Conservation (phyloP, 2,797 vertebrate species). For the Spinibarbus caldwelli region DNA sequence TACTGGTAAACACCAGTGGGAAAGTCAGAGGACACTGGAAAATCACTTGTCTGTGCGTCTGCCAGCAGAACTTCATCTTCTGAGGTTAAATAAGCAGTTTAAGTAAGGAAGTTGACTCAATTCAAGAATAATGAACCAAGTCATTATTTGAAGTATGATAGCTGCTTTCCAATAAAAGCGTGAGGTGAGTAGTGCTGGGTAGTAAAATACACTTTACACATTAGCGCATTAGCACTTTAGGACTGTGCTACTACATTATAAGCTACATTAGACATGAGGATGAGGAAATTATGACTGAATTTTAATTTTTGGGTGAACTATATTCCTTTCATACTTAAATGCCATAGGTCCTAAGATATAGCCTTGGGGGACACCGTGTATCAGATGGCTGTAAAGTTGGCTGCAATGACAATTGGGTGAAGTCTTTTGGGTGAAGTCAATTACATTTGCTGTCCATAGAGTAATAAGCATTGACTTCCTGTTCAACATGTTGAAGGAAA, state of each 20-base stretch:
- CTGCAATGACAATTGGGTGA: background rate
- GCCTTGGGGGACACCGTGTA: background rate
- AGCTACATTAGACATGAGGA: background rate
- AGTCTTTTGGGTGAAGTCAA: too few relatives aligned
- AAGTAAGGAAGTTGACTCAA: slow-evolving; percentile 36
- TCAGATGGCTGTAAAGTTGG: background rate
- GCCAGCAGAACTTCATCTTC: slow-evolving; percentile 25
- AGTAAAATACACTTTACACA: background rate
- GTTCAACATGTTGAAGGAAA: background rate
- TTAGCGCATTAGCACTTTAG: background rate
- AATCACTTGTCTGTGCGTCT: slow-evolving; percentile 32
- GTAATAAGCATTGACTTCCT: background rate
- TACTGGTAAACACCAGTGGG: slow-evolving; percentile 23
- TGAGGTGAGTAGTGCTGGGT: background rate
- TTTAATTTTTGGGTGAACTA: background rate
- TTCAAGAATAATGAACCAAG: slow-evolving; percentile 48
- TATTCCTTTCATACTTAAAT: background rate
- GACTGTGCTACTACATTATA: background rate
- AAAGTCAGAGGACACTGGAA: slow-evolving; percentile 26
- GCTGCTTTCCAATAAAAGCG: background rate
- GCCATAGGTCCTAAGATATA: background rate
- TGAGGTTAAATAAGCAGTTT: slow-evolving; percentile 53
- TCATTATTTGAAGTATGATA: slow-evolving; percentile 10
- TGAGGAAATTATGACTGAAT: background rate
- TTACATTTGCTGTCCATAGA: background rate